Conservation (phyloP, 2,888 invertebrate species). For the Lasioglossum oenotherae region DNA sequence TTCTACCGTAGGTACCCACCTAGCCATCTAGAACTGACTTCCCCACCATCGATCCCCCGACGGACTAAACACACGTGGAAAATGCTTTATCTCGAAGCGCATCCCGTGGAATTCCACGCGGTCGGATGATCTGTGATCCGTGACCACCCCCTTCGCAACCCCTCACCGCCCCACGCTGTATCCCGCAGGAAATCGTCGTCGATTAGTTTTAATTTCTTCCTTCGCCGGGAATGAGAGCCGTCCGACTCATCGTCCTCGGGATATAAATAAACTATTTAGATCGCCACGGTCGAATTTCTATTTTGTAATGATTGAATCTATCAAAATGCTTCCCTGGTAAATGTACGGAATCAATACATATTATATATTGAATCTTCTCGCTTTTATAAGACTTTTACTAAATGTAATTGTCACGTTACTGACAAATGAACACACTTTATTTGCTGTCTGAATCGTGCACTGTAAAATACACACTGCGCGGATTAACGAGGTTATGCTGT, state of each 20-base stretch:
- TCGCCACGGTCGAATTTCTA: not conserved
- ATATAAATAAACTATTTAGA: not conserved
- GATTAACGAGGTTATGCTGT: not conserved
- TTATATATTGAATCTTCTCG: not conserved
- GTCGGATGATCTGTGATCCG: constrained; percentile 43
- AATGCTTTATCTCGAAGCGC: constrained; percentile 50
- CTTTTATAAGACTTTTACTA: not conserved
- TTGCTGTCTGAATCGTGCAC: too few species aligned
- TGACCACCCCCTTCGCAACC: constrained; percentile 25
- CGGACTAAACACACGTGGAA: constrained; percentile 58
- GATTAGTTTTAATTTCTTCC: constrained; percentile 53
- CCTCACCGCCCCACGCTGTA: not conserved
- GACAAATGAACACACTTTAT: too few species aligned
- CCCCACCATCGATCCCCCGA: not conserved
- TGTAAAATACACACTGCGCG: not conserved
- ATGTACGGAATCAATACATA: not conserved
- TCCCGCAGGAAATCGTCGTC: constrained; percentile 49
- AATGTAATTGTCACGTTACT: too few species aligned
- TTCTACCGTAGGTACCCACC: not conserved
- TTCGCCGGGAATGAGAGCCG: constrained; percentile 4
- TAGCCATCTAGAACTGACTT: not conserved
- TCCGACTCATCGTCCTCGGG: not conserved
- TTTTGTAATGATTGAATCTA: not conserved
- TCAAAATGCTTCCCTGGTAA: not conserved
- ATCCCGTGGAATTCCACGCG: constrained; percentile 58